Conservation (phyloP, 2,797 vertebrate species). For the Lacerta viridis region DNA sequence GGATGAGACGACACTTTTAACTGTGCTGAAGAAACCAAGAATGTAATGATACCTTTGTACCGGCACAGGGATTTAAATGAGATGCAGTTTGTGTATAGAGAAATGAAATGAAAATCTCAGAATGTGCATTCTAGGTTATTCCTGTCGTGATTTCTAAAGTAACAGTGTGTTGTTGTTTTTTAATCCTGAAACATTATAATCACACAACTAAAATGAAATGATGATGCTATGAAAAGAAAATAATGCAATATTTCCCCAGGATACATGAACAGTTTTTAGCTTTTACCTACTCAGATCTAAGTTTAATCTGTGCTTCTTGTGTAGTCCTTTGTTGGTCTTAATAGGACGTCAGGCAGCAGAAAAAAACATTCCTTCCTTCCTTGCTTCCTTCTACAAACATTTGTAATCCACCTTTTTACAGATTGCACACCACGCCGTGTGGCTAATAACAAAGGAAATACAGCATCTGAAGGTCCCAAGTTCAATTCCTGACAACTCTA, state of each 20-base stretch:
- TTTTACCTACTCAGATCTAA: not conserved
- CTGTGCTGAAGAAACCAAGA: not conserved
- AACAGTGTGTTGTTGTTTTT: not conserved
- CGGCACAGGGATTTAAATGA: not conserved
- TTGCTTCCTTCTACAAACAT: too few species aligned
- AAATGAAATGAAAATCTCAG: not conserved
- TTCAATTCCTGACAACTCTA: too few species aligned
- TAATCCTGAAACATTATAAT: not conserved
- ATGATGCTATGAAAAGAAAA: rapidly evolving
- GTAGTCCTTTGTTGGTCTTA: not conserved
- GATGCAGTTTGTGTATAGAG: not conserved
- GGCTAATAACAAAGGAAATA: too few species aligned
- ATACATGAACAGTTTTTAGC: not conserved
- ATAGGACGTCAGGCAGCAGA: not conserved
- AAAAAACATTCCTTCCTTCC: not conserved
- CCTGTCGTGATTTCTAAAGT: not conserved
- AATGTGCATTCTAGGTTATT: not conserved
- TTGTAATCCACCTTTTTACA: too few species aligned
- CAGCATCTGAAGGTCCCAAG: too few species aligned
- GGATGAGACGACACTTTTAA: not conserved
- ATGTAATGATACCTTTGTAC: not conserved
- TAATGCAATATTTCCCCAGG: not conserved
- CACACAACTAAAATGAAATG: not conserved
- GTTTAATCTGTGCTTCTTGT: not conserved
- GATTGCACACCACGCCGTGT: too few species aligned